A percentile compares a stretch with the other conserved stretches of the same genome.
Conservation (phyloP, 2,113 vertebrate species). For the Ictalurus punctatus region DNA sequence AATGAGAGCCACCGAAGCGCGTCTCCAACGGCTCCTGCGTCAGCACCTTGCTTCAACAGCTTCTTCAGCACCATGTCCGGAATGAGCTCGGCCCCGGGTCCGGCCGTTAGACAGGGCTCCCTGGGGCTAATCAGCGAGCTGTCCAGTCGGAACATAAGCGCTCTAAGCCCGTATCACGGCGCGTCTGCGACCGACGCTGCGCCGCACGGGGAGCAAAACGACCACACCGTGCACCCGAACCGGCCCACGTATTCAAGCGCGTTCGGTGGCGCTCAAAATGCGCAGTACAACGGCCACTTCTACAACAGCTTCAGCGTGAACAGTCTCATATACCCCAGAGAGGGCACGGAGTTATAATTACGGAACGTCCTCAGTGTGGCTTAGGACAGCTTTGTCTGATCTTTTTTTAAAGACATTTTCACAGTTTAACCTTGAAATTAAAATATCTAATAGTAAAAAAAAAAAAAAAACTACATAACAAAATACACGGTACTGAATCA, state of each 20-base stretch:
- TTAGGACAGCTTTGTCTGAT: not conserved
- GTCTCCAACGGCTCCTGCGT: constrained; percentile 75
- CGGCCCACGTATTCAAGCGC: constrained; percentile 86
- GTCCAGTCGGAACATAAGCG: constrained; percentile 77
- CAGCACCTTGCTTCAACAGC: constrained; percentile 83
- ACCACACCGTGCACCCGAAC: constrained; percentile 74
- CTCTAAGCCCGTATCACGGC: constrained; percentile 71
- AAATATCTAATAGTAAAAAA: not conserved
- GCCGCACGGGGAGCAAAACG: constrained; percentile 68
- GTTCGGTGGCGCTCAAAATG: constrained; percentile 78
- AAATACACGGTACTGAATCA: not conserved
- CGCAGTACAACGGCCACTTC: constrained; percentile 86
- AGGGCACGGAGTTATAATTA: constrained; percentile 87
- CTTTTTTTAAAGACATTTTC: not conserved
- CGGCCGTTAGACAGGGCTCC: constrained; percentile 66
- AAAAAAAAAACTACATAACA: not conserved
- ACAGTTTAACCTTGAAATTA: not conserved
- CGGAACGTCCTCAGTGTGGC: not conserved
- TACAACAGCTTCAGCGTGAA: constrained; percentile 93
- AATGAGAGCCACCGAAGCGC: constrained; percentile 75
- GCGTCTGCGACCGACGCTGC: constrained; percentile 50
- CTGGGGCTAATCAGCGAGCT: constrained; percentile 77
- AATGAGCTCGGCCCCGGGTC: constrained; percentile 69
- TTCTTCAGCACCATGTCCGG: constrained; percentile 91
- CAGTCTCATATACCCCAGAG: constrained; percentile 90